Evolutionary conservation across 2,113 vertebrate species (phyloP).

Genomic region (Peromyscus leucopus): DNA sequence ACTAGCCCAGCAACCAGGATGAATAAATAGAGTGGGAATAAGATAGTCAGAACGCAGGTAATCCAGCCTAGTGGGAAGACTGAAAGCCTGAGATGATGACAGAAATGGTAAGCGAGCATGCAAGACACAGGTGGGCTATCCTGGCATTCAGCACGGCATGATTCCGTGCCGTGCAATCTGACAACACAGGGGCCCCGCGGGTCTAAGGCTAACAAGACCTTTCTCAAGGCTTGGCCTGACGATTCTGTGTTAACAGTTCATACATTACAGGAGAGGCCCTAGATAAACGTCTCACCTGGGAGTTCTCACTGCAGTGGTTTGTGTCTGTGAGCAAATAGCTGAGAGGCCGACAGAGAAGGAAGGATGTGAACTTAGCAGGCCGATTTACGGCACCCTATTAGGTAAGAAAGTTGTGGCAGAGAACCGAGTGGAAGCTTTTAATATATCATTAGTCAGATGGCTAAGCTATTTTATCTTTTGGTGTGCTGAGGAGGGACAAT

Average conservation of each 20-base stretch:
- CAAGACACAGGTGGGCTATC: neutral
- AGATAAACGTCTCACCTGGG: neutral
- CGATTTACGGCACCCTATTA: neutral
- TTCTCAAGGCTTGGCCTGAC: neutral
- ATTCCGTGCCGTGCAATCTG: neutral
- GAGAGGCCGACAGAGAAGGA: neutral
- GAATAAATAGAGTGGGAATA: neutral
- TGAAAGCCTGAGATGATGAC: neutral
- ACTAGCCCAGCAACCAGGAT: neutral
- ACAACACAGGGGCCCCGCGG: neutral
- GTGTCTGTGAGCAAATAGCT: neutral
- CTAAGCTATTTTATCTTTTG: neutral
- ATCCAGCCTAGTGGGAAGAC: neutral
- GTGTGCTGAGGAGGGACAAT: neutral
- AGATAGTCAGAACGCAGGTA: neutral
- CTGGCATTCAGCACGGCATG: neutral
- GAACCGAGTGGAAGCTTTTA: neutral
- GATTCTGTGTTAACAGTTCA: conserved; percentile 6
- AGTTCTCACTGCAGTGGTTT: neutral
- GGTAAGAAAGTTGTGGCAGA: neutral
- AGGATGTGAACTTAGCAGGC: neutral
- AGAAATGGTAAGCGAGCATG: neutral
- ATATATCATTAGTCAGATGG: neutral
- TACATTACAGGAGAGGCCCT: neutral
- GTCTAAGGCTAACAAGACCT: neutral